Conservation (phyloP, 2,113 vertebrate genomes). For the Cygnus atratus region DNA sequence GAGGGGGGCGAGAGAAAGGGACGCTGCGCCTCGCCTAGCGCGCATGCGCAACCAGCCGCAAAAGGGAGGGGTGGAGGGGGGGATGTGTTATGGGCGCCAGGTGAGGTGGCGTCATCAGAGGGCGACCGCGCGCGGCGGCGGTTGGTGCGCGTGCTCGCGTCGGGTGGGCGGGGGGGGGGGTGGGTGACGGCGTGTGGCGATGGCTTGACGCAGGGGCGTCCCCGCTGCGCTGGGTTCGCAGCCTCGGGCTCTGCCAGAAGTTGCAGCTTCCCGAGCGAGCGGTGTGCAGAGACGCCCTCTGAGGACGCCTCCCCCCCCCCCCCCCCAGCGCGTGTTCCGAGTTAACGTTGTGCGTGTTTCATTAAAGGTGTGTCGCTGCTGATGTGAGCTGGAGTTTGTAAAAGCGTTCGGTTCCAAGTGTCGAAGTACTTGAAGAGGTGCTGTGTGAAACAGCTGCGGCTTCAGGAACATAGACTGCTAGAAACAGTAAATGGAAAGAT, state of each 20-base stretch:
- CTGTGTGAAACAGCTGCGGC: fast-evolving
- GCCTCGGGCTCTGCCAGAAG: too few species aligned
- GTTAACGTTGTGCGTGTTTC: too few species aligned
- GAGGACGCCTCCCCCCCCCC: fast-evolving
- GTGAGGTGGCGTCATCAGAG: not conserved
- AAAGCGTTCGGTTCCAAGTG: fast-evolving
- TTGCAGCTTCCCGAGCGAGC: fast-evolving
- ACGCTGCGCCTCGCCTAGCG: not conserved
- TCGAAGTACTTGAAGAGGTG: fast-evolving
- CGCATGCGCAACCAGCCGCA: constrained; percentile 24
- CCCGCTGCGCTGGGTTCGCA: too few species aligned
- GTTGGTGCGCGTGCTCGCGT: too few species aligned
- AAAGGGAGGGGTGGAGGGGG: too few species aligned
- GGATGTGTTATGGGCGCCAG: not conserved
- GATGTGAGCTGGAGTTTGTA: fast-evolving
- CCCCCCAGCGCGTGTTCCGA: too few species aligned
- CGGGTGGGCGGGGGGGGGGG: not conserved
- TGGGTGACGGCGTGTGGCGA: too few species aligned
- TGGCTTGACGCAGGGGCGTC: too few species aligned
- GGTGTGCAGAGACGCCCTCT: fast-evolving
- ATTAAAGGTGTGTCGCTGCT: fast-evolving
- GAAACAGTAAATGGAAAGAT: fast-evolving
- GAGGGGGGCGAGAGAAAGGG: not conserved
- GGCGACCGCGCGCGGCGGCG: not conserved
- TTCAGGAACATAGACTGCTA: fast-evolving